Base-by-base conservation (phyloP, 1,140 invertebrate genomes). In the Heliconius hewitsoni region DNA sequence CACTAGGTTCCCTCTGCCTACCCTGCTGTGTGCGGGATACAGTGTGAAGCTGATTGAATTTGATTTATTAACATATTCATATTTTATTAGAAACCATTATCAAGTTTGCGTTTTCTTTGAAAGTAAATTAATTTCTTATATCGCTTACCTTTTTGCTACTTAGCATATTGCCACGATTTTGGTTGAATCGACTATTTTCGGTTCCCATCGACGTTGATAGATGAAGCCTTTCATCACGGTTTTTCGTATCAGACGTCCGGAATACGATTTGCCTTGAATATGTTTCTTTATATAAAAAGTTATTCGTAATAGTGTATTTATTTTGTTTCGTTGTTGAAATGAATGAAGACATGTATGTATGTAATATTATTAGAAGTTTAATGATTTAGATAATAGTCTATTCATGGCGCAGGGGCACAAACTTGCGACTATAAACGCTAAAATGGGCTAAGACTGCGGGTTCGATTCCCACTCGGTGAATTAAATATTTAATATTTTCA, bases 161-260 rank as follows among this genome's bases (percentile, higher is more conserved):
- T 60, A 60, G 57, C 57, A 27, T 60, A 60, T 60, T 60, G n/a
- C 57, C 57, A 60, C 19, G 57, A 23, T 60, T 60, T 60, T 60
- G 57, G 57, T 60, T 60, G 57, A 60, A 60, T 60, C 23, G n/a
- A 60, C 57, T 60, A 23, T 60, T 60, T 60, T 60, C 9, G 2
- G 57, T 23, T 60, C 2, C 57, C 3, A 60, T 60, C n/a, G 57
- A 60, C 57, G 57, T 60, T 60, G 57, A 60, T 60, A 60, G 57
- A 60, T 60, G 57, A 60, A n/a, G 57, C 23, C n/a, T 23, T 60
- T 60, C n/a, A 60, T 11, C 9, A 23, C 23, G n/a, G n/a, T 23
- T 3, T 23, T 60, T 60, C n/a, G 9, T 23, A 60, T 60, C 23
- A 60, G n/a, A 60, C n/a, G 57, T 23, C 57, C 8, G 23, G 57